Conservation (phyloP, 1,140 invertebrate genomes). For the Rhysida immarginata region DNA sequence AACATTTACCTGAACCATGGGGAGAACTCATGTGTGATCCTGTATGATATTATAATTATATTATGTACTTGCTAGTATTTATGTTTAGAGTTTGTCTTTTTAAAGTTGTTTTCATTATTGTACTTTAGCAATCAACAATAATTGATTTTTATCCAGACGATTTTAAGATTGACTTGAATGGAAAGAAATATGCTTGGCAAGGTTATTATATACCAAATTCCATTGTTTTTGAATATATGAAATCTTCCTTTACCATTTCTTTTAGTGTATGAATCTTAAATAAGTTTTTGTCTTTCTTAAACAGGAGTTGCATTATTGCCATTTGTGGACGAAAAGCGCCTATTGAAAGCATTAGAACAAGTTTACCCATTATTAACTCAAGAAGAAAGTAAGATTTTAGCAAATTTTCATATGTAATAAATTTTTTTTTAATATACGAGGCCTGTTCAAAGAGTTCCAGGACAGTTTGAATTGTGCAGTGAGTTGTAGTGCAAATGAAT, state of each 20-base stretch:
- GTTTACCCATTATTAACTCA: conserved; percentile 62
- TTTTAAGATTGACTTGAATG: conserved; percentile 98
- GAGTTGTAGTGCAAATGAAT: neutral
- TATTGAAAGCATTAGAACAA: conserved; percentile 69
- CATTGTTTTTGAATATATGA: too few species aligned
- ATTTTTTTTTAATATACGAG: neutral
- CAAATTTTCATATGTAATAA: neutral
- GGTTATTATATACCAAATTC: too few species aligned
- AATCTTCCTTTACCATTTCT: too few species aligned
- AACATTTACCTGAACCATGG: conserved; percentile 87
- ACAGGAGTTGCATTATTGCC: conserved; percentile 81
- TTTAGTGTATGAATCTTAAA: too few species aligned
- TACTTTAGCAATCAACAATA: conserved; percentile 65
- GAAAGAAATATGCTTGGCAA: conserved; percentile 99
- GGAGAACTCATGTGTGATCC: conserved; percentile 84
- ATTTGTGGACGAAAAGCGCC: conserved; percentile 87
- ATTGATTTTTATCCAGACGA: conserved; percentile 98
- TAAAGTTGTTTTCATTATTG: conserved; percentile 6
- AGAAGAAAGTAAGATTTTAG: conserved; percentile 46
- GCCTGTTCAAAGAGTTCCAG: neutral
- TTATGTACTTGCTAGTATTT: too few species aligned
- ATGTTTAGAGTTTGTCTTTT: neutral
- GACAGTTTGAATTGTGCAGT: neutral
- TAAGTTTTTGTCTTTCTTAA: too few species aligned
- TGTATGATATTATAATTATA: conserved; percentile 35